Conservation (phyloP, 2,888 invertebrate genomes). For the Yponomeuta plumbellus region DNA sequence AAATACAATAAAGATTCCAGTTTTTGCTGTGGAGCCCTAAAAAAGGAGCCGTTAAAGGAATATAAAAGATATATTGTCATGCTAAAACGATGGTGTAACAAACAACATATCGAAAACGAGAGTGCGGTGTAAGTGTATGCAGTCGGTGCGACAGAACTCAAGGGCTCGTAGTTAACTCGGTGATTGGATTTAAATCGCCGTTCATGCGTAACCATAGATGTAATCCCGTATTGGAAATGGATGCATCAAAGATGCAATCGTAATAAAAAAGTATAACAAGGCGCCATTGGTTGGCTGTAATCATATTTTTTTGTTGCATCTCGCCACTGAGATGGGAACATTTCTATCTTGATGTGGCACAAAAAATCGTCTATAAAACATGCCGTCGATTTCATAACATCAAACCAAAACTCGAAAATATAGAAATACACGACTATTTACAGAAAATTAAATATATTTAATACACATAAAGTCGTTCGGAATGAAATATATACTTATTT, state of each 20-base stretch:
- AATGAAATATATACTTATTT: no score
- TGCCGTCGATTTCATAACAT: background rate
- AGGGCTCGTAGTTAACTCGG: background rate
- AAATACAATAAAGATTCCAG: slow-evolving; percentile 8
- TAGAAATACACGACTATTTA: no score
- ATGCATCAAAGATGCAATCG: slow-evolving; percentile 10
- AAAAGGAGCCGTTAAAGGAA: background rate
- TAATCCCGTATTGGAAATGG: slow-evolving; percentile 18
- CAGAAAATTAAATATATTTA: no score
- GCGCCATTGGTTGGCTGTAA: background rate
- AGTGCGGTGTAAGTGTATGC: background rate
- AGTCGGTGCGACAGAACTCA: background rate
- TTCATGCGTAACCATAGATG: slow-evolving; percentile 18
- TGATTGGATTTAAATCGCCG: slow-evolving; percentile 15
- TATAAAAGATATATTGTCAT: slow-evolving; percentile 10
- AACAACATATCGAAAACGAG: slow-evolving; percentile 11
- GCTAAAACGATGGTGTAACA: slow-evolving; percentile 1
- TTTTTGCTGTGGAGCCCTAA: slow-evolving; percentile 3
- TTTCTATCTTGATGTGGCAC: background rate
- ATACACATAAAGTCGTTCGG: no score
- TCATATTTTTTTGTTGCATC: background rate
- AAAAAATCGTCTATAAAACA: background rate
- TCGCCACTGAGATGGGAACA: background rate
- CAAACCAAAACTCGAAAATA: background rate
- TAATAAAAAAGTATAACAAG: slow-evolving; percentile 3